Evolutionary conservation across 2,797 vertebrate species (phyloP).

Genomic region (Valencia hispanica): DNA sequence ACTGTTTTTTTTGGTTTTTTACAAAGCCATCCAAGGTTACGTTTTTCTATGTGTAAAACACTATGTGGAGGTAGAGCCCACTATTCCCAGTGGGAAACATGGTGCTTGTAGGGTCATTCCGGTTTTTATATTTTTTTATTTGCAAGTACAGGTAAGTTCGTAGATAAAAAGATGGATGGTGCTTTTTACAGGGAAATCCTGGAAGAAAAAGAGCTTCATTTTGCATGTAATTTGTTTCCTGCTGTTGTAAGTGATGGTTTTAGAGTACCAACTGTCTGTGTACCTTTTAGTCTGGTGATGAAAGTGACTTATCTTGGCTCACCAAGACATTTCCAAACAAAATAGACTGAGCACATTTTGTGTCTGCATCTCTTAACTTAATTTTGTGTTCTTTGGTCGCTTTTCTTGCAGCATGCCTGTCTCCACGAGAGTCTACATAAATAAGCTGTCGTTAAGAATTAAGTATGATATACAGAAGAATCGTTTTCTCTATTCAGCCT

Average conservation of each 20-base stretch:
- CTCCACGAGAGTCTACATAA: background rate
- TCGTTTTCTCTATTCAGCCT: background rate
- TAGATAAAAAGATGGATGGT: background rate
- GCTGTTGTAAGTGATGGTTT: constrained; percentile 45
- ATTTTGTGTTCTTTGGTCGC: background rate
- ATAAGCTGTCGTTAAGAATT: background rate
- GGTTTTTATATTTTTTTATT: no score
- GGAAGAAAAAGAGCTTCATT: background rate
- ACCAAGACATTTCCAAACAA: constrained; percentile 31
- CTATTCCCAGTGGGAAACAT: background rate
- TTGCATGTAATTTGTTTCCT: constrained; percentile 5
- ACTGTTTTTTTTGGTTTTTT: no score
- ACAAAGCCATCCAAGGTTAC: no score
- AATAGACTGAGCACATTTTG: constrained; percentile 14
- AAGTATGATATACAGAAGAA: background rate
- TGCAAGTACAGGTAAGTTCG: background rate
- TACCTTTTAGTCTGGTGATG: constrained; percentile 50
- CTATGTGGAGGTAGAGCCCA: background rate
- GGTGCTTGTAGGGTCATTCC: background rate
- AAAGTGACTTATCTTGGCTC: constrained; percentile 44
- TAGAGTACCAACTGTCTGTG: constrained; percentile 39
- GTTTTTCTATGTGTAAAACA: background rate
- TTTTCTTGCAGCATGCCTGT: background rate
- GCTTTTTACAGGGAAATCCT: background rate
- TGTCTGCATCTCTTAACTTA: background rate